Conservation (phyloP, 2,888 invertebrate genomes). For the Drosophila limbata region DNA sequence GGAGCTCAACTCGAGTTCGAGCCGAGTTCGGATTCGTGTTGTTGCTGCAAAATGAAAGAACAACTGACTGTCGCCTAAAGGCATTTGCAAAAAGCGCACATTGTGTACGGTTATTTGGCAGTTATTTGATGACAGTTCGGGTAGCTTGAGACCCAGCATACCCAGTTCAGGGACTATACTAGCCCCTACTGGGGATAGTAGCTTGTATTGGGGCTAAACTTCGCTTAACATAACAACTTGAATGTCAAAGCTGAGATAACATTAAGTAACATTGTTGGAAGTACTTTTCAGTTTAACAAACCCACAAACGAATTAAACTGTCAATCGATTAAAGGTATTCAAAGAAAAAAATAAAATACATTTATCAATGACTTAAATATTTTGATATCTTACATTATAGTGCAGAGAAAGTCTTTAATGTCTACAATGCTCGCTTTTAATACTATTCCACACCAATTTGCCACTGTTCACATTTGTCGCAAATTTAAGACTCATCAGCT, state of each 20-base stretch:
- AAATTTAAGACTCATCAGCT: constrained; percentile 9
- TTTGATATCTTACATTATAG: background rate
- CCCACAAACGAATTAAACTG: background rate
- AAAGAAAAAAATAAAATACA: background rate
- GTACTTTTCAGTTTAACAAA: background rate
- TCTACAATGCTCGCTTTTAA: no score
- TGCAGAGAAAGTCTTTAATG: no score
- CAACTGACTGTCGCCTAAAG: constrained; percentile 51
- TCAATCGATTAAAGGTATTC: background rate
- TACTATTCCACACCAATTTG: constrained; percentile 1
- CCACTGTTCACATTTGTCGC: constrained; percentile 8
- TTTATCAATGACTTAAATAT: background rate
- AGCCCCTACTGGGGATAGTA: constrained; percentile 19
- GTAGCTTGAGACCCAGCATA: constrained; percentile 15
- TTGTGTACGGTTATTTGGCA: constrained; percentile 51
- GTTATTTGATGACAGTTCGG: constrained; percentile 39
- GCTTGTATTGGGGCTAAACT: constrained; percentile 22
- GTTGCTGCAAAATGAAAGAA: constrained; percentile 52
- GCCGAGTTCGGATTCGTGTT: constrained; percentile 6
- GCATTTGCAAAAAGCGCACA: constrained; percentile 35
- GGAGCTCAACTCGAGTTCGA: constrained; percentile 15
- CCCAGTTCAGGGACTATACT: constrained; percentile 8
- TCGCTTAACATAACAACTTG: constrained; percentile 17
- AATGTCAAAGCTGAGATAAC: constrained; percentile 15
- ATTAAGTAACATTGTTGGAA: background rate